These are phyloP conservation scores for Cydia fagiglandana DNA, from an alignment of 1,140 invertebrate species.

Conservation along the genomic window DNA sequence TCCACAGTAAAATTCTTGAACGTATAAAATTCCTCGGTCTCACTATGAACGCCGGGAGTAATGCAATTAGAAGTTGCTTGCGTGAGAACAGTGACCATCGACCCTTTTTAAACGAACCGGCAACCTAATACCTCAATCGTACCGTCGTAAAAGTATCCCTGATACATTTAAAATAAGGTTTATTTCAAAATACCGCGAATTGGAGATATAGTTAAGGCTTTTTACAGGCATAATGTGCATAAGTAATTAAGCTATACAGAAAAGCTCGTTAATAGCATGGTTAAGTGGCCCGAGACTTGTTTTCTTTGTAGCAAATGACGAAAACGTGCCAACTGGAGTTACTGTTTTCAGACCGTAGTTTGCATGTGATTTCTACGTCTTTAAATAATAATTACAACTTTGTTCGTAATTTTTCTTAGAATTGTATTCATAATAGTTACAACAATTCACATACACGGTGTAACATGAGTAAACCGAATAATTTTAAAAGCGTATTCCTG, in stretches of 20 bases:
- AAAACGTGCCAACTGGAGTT: not conserved
- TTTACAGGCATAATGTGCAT: not conserved
- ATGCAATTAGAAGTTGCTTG: conserved; percentile 46
- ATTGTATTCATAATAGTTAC: not conserved
- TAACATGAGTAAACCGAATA: too few species aligned
- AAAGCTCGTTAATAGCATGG: conserved; percentile 17
- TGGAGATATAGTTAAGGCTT: not conserved
- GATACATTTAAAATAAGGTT: not conserved
- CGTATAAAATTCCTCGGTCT: not conserved
- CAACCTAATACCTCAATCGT: not conserved
- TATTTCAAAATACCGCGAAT: not conserved
- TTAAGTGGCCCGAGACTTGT: conserved; percentile 8
- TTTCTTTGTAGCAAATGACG: conserved; percentile 4
- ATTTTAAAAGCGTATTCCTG: too few species aligned
- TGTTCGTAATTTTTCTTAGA: not conserved
- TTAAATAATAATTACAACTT: not conserved
- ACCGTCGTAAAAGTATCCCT: not conserved
- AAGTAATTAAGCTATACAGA: conserved; percentile 19
- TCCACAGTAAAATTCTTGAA: not conserved
- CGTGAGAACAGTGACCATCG: conserved; percentile 34
- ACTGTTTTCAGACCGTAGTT: not conserved
- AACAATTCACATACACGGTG: too few species aligned
- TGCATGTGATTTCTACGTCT: not conserved
- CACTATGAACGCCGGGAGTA: conserved; percentile 33
- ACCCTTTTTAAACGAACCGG: not conserved